Evolutionary conservation across 2,888 invertebrate species (phyloP), one percentile per base, ranked within the genome.

Genomic region (Phorcus lineatus): DNA sequence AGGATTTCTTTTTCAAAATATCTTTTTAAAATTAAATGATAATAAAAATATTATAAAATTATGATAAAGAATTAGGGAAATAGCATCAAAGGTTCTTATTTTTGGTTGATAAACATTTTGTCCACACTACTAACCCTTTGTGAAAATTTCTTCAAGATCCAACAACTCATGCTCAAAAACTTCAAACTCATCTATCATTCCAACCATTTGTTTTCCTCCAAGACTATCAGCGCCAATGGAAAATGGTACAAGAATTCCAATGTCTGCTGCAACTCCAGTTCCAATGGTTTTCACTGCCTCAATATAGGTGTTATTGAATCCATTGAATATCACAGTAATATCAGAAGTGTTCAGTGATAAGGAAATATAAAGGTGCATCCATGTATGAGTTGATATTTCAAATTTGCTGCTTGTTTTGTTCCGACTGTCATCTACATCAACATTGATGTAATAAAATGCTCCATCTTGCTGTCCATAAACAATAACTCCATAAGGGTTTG

Each of bases 301-400:
- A 28, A 74, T 62, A 52, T 55, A 70, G 0, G 75, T 54, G 53
- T 81, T 70, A 11, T 40, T 74, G 7, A 57, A 57, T 11, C 66
- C 66, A 28, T 78, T 74, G 13, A 74, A 54, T n/a, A 36, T 40
- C 13, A 81, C 66, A 13, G 36, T 24, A 13, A 81, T 70, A 13
- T 55, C 22, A 19, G 76, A 77, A 13, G 53, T 22, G n/a, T 78
- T 74, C n/a, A n/a, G 24, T n/a, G 53, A 52, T 13, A 78, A 6
- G 22, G 78, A 55, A 22, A 81, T 22, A 52, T 78, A 78, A 2
- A 81, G 31, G 62, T 78, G 76, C 6, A 66, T 78, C 81, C 81
- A 81, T n/a, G 55, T 47, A 17, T 52, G 62, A 22, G 78, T 81
- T 11, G 75, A 47, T 17, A 78, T 81, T 52, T 78, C 57, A 74